phyloP scores from a whole-genome alignment of 2,888 invertebrate genomes.

The Autographa gamma region DNA sequence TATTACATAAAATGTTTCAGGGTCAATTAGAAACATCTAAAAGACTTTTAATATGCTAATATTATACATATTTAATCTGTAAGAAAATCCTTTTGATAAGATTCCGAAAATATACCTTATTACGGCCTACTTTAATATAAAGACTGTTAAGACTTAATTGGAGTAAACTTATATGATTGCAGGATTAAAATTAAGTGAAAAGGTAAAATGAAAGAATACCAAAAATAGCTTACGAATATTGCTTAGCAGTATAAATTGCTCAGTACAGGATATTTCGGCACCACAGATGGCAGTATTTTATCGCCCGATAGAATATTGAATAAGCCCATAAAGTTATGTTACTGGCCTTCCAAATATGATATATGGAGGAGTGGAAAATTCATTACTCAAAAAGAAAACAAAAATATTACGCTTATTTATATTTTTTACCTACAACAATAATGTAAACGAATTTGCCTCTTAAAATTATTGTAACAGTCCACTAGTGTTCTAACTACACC shows the following conservation, averaged over 20 bases:
- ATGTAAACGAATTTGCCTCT: too few relatives aligned
- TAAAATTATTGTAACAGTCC: too few relatives aligned
- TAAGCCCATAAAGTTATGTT: slow-evolving; percentile 8
- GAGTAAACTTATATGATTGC: not conserved
- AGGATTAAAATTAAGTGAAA: not conserved
- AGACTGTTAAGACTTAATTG: not conserved
- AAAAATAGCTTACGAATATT: not conserved
- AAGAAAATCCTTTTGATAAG: not conserved
- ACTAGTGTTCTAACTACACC: too few relatives aligned
- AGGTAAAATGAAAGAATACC: not conserved
- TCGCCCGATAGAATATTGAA: slow-evolving; percentile 7
- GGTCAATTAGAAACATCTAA: not conserved
- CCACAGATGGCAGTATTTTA: slow-evolving; percentile 9
- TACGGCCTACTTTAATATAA: not conserved
- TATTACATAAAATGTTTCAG: too few relatives aligned
- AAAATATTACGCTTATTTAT: not conserved
- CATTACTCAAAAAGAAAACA: not conserved
- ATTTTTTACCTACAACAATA: too few relatives aligned
- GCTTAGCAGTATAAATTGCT: slow-evolving; percentile 6
- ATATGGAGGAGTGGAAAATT: not conserved
- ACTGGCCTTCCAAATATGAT: not conserved
- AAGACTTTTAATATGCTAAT: not conserved
- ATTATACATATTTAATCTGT: not conserved
- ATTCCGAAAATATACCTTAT: not conserved
- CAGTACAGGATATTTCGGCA: not conserved